Evolutionary conservation across 2,888 invertebrate species (phyloP).

Genomic region (Maniola hyperantus): DNA sequence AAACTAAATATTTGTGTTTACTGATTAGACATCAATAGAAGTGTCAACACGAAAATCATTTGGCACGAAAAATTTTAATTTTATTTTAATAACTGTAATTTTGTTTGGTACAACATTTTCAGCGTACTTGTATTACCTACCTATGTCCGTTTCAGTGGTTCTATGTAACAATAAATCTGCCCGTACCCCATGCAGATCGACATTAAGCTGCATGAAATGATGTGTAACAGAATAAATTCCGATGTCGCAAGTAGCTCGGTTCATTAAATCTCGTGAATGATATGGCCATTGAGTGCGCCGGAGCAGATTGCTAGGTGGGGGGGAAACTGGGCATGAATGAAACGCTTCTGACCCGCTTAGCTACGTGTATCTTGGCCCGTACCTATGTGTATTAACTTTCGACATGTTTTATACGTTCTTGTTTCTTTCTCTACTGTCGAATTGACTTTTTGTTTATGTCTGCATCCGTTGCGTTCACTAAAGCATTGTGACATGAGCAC

Average conservation of each 20-base stretch:
- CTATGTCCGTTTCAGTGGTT: no score
- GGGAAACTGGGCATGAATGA: constrained; percentile 48
- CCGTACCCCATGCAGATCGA: constrained; percentile 15
- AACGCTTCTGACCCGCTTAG: constrained; percentile 39
- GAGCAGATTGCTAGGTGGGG: constrained; percentile 39
- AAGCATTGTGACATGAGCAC: background rate
- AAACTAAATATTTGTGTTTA: no score
- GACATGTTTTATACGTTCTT: background rate
- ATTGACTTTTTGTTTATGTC: background rate
- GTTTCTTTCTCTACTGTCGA: background rate
- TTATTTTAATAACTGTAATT: no score
- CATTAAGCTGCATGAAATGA: constrained; percentile 33
- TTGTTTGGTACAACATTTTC: no score
- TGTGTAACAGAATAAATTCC: constrained; percentile 42
- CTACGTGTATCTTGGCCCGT: constrained; percentile 30
- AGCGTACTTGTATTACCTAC: no score
- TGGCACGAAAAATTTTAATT: no score
- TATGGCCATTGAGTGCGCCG: constrained; percentile 46
- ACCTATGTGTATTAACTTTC: constrained; percentile 7
- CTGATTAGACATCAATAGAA: no score
- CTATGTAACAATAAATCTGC: constrained; percentile 10
- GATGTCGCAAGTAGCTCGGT: constrained; percentile 45
- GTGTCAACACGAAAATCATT: no score
- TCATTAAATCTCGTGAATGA: constrained; percentile 52
- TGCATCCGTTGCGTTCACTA: background rate